phyloP scores from a whole-genome alignment of 30 jellyfish, hydroid and myxozoan genomes.

The Aurelia aurita region DNA sequence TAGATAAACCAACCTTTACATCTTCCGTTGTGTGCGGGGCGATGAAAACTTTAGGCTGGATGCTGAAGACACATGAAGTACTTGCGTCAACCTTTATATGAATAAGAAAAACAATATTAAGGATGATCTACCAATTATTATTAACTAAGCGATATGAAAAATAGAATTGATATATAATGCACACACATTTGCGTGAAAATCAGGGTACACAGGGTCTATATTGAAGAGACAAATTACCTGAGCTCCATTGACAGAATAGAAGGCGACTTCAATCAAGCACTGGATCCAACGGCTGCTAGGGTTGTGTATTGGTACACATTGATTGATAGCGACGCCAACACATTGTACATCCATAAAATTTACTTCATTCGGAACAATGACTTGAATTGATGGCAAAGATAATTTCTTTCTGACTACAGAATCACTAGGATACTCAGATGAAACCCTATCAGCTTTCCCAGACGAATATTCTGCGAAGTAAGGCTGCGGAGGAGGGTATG shows the following conservation, averaged over 20 bases:
- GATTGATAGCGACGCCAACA: slow-evolving; percentile 59
- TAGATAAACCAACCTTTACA: slow-evolving; percentile 56
- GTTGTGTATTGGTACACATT: slow-evolving; percentile 69
- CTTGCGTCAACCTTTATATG: slow-evolving; percentile 28
- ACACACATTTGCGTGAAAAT: too few species aligned
- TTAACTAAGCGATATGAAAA: too few species aligned
- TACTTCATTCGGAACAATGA: slow-evolving; percentile 70
- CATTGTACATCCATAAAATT: slow-evolving; percentile 67
- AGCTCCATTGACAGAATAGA: slow-evolving; percentile 73
- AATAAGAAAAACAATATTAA: background rate
- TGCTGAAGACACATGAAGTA: slow-evolving; percentile 33
- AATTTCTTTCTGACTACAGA: background rate
- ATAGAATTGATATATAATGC: too few species aligned
- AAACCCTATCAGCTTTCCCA: too few species aligned
- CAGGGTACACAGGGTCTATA: background rate
- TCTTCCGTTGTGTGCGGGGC: slow-evolving; percentile 90
- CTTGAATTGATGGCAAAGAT: slow-evolving; percentile 7
- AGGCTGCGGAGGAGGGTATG: background rate
- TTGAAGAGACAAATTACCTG: slow-evolving; percentile 53
- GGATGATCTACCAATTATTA: too few species aligned
- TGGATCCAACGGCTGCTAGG: slow-evolving; percentile 87
- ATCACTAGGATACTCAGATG: too few species aligned
- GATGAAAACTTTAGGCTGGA: slow-evolving; percentile 72
- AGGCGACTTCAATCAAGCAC: slow-evolving; percentile 63
- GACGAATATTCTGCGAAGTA: too few species aligned